These are phyloP conservation scores for Drosophila melanosoma DNA, from an alignment of 2,888 invertebrate species.

Conservation along the genomic window DNA sequence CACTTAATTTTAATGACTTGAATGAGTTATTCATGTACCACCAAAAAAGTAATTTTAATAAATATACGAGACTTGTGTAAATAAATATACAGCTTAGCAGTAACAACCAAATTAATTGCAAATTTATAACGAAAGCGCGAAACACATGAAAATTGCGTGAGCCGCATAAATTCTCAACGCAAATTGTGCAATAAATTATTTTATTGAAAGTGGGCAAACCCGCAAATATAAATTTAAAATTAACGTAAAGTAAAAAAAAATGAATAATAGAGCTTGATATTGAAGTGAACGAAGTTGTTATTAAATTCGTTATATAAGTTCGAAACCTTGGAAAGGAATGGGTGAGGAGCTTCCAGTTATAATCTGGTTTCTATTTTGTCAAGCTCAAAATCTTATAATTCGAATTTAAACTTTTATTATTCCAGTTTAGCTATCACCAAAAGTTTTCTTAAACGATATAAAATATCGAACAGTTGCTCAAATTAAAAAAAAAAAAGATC, in stretches of 20 bases:
- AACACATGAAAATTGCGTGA: conserved; percentile 67
- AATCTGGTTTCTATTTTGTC: conserved; percentile 2
- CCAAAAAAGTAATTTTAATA: conserved; percentile 6
- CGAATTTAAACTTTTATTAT: neutral
- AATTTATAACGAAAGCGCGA: conserved; percentile 57
- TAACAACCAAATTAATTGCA: conserved; percentile 52
- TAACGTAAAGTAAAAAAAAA: conserved; percentile 23
- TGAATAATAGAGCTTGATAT: conserved; percentile 36
- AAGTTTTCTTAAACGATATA: neutral
- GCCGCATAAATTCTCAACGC: conserved; percentile 68
- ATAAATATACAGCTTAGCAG: conserved; percentile 17
- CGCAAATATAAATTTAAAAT: conserved; percentile 9
- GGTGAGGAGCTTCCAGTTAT: conserved; percentile 20
- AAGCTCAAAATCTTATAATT: too few relatives aligned
- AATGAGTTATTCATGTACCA: conserved; percentile 27
- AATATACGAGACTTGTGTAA: conserved; percentile 15
- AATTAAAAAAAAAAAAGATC: conserved; percentile 1
- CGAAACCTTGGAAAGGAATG: conserved; percentile 9
- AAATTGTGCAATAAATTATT: conserved; percentile 55
- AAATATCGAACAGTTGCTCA: neutral
- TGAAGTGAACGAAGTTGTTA: conserved; percentile 17
- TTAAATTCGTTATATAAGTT: conserved; percentile 30
- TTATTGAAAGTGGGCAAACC: conserved; percentile 31
- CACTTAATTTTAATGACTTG: conserved; percentile 43
- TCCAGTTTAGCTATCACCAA: neutral